These are phyloP conservation scores for Heliconius erato DNA, from an alignment of 2,888 invertebrate genomes.

Conservation along the genomic window DNA sequence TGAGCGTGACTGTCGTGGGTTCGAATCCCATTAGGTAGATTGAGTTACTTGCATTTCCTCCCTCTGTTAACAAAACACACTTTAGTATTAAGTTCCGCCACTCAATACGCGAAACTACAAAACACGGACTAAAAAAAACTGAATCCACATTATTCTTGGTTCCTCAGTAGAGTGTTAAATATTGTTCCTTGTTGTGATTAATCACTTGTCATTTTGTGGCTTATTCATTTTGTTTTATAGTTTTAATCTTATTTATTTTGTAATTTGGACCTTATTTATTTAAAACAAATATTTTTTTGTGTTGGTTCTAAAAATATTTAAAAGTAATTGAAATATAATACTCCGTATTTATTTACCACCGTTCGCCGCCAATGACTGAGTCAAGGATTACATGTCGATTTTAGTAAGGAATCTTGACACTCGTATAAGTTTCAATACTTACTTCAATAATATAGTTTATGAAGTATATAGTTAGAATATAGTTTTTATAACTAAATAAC, in stretches of 20 bases:
- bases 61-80: too few species aligned
- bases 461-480: neutral
- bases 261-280: neutral
- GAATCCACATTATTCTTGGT: too few species aligned
- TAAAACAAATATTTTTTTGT: neutral
- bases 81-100: too few species aligned
- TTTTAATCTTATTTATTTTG: too few species aligned
- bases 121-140: too few species aligned
- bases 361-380: neutral
- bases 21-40: too few species aligned
- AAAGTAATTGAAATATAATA: slow-evolving; percentile 5
- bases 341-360: slow-evolving; percentile 5
- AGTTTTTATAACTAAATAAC: neutral
- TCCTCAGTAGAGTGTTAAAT: too few species aligned
- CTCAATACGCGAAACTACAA: too few species aligned
- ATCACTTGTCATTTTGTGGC: neutral
- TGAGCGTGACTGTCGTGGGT: too few species aligned
- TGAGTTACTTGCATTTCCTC: too few species aligned
- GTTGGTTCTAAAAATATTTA: neutral
- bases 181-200: neutral
- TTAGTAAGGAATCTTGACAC: slow-evolving; percentile 11
- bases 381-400: slow-evolving; percentile 21
- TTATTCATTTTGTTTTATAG: neutral
- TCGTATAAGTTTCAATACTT: slow-evolving; percentile 9
- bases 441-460: neutral